Evolutionary conservation across 2,113 vertebrate species (phyloP), one percentile per base, ranked within the genome.

Genomic region (Neolamprologus falcicula): DNA sequence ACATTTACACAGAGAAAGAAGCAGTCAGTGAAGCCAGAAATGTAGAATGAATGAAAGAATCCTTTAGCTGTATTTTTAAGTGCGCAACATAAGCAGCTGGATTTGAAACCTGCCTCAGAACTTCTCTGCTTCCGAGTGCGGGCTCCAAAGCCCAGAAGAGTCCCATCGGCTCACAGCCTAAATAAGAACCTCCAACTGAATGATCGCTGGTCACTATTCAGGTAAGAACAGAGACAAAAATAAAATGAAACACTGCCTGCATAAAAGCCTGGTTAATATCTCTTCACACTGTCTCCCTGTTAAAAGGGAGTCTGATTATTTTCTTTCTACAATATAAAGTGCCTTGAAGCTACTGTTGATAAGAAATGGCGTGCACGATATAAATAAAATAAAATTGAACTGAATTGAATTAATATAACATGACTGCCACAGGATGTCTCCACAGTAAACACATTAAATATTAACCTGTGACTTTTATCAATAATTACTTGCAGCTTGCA

Each of bases 151-250:
- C 90, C 96, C 96, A 97, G 89, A 96, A 95, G 28, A 96, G 90
- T 26, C 96, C 95, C 96, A 97, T 96, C 2, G 95, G 95, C 73
- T 97, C 95, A 93, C 94, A 93, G 55, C 96, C 96, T 13, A 93
- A 37, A 90, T 96, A 97, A 4, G 95, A 96, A 17, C 96, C 96
- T 4, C 96, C 95, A 1, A 96, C 82, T 28, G 96, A 95, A 68
- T 50, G 66, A 89, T 96, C 94, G 10, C 63, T 90, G 54, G 78
- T 89, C 90, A 96, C 96, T 96, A 7, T 79, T 21, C 6, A 24
- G 16, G 79, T 37, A 68, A 68, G 59, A 66, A 14, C 33, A 85
- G 1, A 11, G 24, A 12, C 1, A 11, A 28, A 81, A 57, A 21
- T 17, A 11, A 61, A 88, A 59, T 26, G 1, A 17, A 66, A 55